Conservation (phyloP, 2,797 vertebrate species). For the Danio kyathit region DNA sequence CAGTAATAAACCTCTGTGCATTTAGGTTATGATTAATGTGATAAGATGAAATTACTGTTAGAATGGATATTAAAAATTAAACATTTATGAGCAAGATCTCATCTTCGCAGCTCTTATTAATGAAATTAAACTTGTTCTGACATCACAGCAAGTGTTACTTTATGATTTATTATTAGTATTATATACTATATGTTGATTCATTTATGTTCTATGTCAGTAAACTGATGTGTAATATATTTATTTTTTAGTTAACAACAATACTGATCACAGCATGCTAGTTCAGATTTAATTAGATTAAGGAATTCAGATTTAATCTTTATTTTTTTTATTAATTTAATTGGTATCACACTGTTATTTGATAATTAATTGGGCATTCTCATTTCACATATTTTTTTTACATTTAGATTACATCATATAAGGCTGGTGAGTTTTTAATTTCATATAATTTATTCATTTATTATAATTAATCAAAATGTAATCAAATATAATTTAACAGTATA, state of each 20-base stretch:
- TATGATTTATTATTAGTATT: background rate
- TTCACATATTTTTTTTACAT: background rate
- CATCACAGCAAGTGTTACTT: background rate
- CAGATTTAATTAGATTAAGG: background rate
- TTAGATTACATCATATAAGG: too few relatives aligned
- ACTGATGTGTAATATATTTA: background rate
- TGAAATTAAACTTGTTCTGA: background rate
- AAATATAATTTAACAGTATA: too few relatives aligned
- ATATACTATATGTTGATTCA: background rate
- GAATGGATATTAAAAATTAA: slow-evolving; percentile 2
- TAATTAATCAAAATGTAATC: too few relatives aligned
- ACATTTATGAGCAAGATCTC: background rate
- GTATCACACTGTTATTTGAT: background rate
- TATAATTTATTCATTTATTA: too few relatives aligned
- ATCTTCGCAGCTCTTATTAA: background rate
- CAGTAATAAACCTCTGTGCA: slow-evolving; percentile 5
- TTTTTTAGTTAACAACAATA: background rate
- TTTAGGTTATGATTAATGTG: background rate
- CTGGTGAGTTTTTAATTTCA: too few relatives aligned
- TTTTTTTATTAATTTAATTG: background rate
- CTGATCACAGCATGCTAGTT: background rate
- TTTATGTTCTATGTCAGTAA: background rate
- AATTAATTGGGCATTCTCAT: background rate
- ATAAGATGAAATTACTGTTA: background rate
- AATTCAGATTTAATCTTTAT: too few relatives aligned